Evolutionary conservation across 2,113 vertebrate genomes (phyloP), one percentile per base, ranked within the genome.

Genomic region (Thalassoma bifasciatum): DNA sequence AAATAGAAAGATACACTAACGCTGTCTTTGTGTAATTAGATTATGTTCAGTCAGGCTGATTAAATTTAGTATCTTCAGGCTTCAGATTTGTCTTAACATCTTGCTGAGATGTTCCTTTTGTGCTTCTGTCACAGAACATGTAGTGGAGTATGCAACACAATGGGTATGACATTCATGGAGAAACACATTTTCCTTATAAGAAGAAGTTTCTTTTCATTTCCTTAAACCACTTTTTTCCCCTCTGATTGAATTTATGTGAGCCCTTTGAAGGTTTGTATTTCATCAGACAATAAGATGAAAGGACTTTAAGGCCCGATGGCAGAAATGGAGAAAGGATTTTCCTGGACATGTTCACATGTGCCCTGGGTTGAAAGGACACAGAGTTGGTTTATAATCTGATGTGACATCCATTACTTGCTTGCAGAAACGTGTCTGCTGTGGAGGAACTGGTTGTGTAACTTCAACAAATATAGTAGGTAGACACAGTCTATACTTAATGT

Each of bases 241-340:
- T 52, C 66, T 75, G 70, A 79, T 73, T 51, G 58, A 83, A 78
- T 70, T 68, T 61, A 58, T 37, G 59, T 51, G 42, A 76, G 64
- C 77, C 83, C 89, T 64, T 87, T 91, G 79, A 88, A 79, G 87
- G 54, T 81, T 54, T 59, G 49, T 74, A 64, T 89, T 85, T 88
- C 70, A 77, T 80, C 81, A 86, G 67, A 88, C 81, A 77, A 81
- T 78, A 36, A 81, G 75, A 86, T 82, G 71, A 89, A 89, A 90
- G 67, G 62, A 50, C 59, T 58, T 66, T 60, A 30, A 46, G 72
- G 52, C 58, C 70, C 72, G 37, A n/a, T 54, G 53, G 78, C 52
- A 68, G 65, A 86, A 86, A 72, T 47, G 38, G 50, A 68, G 57
- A 75, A 53, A 23, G 46, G 65, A 82, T 83, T 81, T 49, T 79